Base-by-base conservation (phyloP, 1,140 invertebrate genomes). In the Thaumatotibia leucotreta region DNA sequence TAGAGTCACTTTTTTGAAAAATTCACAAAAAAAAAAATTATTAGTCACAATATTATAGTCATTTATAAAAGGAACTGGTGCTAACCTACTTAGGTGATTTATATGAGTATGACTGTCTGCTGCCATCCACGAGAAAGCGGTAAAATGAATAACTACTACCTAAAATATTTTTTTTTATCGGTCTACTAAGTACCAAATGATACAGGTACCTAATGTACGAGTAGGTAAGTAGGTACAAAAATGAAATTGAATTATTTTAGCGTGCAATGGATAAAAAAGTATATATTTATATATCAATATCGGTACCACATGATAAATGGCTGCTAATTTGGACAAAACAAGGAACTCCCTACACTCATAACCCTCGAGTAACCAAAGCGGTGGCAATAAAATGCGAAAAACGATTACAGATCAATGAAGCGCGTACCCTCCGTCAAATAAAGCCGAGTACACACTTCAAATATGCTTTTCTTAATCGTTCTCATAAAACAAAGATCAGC, bases 381-480 rank as follows among this genome's bases (percentile, higher is more conserved):
- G 52, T 68, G 67, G 80, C 76, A 88, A 83, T 86, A 89, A 89
- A 88, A 88, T 85, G 79, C 76, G 83, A 84, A 89, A 88, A 91
- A 86, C 86, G 86, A 89, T 91, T 88, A 86, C 86, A 81, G 86
- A 86, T 84, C 88, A 91, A 91, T 91, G 88, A 91, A 88, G 88
- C 88, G 77, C 80, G 75, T 85, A 83, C 84, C 84, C 84, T 84
- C 79, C 80, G 74, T 82, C 86, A 87, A 88, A 89, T 88, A 88
- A 88, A 83, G 79, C 83, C 68, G 73, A 87, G 88, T 90, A 88
- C 88, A 91, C 86, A 91, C 88, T 89, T 87, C 83, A 88, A 91
- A 91, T 91, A 91, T 91, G 88, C 88, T 88, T 91, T 91, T 89
- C 88, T 91, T 91, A 91, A 91, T 91, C 88, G 88, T 88, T 89